phyloP scores from a whole-genome alignment of 2,888 invertebrate genomes.

The Eueremaeus valkanovi region DNA sequence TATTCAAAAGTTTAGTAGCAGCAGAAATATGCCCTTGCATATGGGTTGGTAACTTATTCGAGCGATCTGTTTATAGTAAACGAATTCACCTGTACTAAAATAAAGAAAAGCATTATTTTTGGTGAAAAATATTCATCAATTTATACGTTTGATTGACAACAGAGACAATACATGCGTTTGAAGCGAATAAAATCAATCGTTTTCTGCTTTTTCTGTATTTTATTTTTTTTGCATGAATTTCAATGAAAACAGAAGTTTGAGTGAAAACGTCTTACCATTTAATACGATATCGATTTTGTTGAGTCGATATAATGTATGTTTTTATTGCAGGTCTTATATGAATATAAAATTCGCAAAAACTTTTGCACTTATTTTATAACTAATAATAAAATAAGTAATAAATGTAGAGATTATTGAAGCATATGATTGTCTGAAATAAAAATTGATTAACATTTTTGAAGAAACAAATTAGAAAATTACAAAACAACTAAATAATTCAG shows the following conservation, averaged over 20 bases:
- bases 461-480: too few species aligned
- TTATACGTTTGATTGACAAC: background rate
- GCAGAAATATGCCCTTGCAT: too few species aligned
- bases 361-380: background rate
- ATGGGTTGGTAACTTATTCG: too few species aligned
- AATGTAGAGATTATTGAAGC: background rate
- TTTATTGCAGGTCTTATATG: background rate
- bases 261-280: background rate
- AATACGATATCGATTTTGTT: background rate
- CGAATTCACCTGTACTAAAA: too few species aligned
- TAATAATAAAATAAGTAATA: background rate
- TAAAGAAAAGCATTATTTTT: background rate
- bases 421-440: background rate
- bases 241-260: background rate
- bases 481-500: too few species aligned
- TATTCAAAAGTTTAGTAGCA: too few species aligned
- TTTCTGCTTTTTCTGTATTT: background rate
- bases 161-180: background rate
- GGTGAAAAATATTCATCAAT: background rate
- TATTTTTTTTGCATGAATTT: background rate
- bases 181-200: conserved; percentile 6
- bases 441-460: background rate
- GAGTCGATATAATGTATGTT: background rate
- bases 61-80: too few species aligned
- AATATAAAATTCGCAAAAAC: background rate